These are phyloP conservation scores for Fregetta grallaria DNA, from an alignment of 2,113 vertebrate genomes.

Conservation along the genomic window DNA sequence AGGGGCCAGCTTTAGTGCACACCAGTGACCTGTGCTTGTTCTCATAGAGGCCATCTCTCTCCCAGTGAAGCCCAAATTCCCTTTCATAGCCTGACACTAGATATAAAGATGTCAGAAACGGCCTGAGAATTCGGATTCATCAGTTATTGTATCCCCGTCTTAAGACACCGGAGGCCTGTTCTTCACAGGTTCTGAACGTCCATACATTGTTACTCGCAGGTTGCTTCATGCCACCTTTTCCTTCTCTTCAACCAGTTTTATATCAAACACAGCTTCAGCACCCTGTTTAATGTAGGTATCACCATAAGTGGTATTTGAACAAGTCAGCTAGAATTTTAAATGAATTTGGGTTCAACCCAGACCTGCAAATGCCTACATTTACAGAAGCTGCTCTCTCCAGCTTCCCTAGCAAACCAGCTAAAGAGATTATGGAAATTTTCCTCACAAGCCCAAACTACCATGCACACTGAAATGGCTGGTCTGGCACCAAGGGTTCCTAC, in stretches of 20 bases:
- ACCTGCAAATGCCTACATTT: background rate
- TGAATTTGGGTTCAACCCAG: background rate
- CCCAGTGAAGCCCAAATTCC: background rate
- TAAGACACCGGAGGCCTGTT: background rate
- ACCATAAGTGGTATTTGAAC: background rate
- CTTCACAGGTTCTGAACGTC: background rate
- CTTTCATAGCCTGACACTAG: background rate
- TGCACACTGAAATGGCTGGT: background rate
- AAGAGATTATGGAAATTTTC: background rate
- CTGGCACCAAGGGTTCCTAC: background rate
- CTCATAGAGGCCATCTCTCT: background rate
- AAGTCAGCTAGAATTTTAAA: conserved; percentile 14
- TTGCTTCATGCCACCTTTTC: background rate
- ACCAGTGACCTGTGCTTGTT: background rate
- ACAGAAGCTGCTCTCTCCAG: background rate
- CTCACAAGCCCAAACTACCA: background rate
- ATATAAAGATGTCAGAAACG: background rate
- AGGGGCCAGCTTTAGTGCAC: background rate
- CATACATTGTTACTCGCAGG: background rate
- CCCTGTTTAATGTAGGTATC: background rate
- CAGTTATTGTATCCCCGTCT: background rate
- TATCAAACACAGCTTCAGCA: background rate
- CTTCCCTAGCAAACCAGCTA: background rate
- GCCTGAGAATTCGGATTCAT: background rate
- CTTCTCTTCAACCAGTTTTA: background rate